These are phyloP conservation scores for Melolontha melolontha DNA, from an alignment of 2,888 invertebrate genomes.

Conservation along the genomic window DNA sequence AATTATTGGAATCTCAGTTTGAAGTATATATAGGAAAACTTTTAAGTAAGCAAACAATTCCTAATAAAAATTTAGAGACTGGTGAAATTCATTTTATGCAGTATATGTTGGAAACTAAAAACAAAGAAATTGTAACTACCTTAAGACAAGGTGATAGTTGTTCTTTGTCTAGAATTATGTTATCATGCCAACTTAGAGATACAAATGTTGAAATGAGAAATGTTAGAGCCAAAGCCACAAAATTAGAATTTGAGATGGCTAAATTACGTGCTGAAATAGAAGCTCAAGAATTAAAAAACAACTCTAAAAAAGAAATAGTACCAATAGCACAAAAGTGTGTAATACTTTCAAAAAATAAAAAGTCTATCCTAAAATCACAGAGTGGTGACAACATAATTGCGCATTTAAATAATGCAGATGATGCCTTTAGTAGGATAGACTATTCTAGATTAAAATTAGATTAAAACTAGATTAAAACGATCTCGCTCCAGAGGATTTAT, in stretches of 20 bases:
- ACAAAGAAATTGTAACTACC: conserved; percentile 48
- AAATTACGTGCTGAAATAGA: conserved; percentile 34
- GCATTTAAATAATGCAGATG: background rate
- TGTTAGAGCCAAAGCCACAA: conserved; percentile 48
- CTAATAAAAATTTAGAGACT: conserved; percentile 19
- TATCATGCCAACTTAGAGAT: conserved; percentile 46
- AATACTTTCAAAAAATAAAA: background rate
- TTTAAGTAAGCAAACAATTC: conserved; percentile 28
- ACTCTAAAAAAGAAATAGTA: background rate
- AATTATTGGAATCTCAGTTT: conserved; percentile 46
- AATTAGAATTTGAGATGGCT: conserved; percentile 43
- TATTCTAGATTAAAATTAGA: conserved; percentile 26
- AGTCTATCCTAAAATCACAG: background rate
- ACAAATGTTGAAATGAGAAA: conserved; percentile 49
- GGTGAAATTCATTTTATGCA: conserved; percentile 37
- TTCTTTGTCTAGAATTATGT: conserved; percentile 43
- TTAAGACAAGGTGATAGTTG: conserved; percentile 40
- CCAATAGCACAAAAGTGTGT: too few species aligned
- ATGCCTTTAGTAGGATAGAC: conserved; percentile 15
- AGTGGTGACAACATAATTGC: background rate
- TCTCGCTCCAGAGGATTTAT: conserved; percentile 3
- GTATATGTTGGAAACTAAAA: conserved; percentile 37
- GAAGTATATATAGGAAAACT: conserved; percentile 47
- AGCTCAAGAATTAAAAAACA: conserved; percentile 11
- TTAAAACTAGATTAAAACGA: too few species aligned